Evolutionary conservation across 92 coral and sea anemone species (phyloP).

Genomic region (Epizoanthus rinbou): DNA sequence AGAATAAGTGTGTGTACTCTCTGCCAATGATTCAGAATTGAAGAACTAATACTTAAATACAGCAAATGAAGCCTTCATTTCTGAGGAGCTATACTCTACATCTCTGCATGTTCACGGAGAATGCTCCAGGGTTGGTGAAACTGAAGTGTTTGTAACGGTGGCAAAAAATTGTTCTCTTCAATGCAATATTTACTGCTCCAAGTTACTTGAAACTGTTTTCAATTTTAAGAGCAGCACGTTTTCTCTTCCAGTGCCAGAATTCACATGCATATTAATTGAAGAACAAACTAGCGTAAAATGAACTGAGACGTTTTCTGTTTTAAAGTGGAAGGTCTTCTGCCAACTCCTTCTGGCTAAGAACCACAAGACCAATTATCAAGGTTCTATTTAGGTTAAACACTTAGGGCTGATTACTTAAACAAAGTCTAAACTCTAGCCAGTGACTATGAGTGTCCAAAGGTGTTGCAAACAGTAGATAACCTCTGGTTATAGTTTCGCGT

Average conservation of each 20-base stretch:
- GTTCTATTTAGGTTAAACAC: neutral
- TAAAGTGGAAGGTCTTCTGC: neutral
- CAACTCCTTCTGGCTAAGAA: neutral
- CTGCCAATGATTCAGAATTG: slow-evolving; percentile 14
- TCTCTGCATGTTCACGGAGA: neutral
- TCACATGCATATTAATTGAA: neutral
- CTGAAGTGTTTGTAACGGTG: neutral
- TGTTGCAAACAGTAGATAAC: neutral
- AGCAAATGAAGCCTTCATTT: slow-evolving; percentile 1
- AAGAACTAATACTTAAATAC: slow-evolving; percentile 17
- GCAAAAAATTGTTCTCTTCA: neutral
- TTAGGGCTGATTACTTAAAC: neutral
- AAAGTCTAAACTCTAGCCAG: neutral
- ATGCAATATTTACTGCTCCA: neutral
- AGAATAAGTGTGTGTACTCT: slow-evolving; percentile 14
- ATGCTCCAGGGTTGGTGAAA: slow-evolving; percentile 25
- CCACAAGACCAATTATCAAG: neutral
- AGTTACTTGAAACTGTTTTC: neutral
- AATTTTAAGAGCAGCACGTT: neutral
- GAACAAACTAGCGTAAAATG: neutral
- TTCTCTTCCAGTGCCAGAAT: neutral
- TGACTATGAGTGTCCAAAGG: neutral
- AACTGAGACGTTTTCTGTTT: neutral
- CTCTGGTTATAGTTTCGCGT: neutral
- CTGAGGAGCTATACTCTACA: slow-evolving; percentile 6